A percentile compares a stretch with the other conserved stretches of the same genome.
phyloP scores from a whole-genome alignment of 2,113 vertebrate species.

The Dolichotis patagonum region DNA sequence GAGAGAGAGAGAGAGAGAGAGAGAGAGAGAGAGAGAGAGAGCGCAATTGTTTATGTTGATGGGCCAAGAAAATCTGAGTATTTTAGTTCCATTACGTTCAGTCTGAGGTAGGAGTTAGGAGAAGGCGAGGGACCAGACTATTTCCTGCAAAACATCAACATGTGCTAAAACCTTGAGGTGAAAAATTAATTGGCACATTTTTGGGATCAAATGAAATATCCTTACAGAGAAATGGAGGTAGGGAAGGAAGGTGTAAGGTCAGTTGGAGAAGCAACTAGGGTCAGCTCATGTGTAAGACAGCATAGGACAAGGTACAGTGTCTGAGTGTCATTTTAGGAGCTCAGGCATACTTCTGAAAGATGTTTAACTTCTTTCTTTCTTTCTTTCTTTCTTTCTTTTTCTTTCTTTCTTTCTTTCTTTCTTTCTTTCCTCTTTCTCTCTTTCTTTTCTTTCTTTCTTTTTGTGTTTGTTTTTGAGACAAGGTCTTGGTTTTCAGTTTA shows the following conservation, averaged over 20 bases:
- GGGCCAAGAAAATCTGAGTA: background rate
- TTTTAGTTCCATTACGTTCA: background rate
- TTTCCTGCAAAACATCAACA: background rate
- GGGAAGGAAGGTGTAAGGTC: background rate
- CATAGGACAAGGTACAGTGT: background rate
- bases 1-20: too few relatives aligned
- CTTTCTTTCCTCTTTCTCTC: background rate
- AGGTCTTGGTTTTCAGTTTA: background rate
- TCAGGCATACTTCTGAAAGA: background rate
- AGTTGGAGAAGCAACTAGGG: background rate
- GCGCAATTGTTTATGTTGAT: background rate
- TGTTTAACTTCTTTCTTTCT: background rate
- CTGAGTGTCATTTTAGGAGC: background rate
- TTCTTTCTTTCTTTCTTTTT: background rate
- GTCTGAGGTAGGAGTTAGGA: background rate
- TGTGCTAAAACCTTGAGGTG: background rate
- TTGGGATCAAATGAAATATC: background rate
- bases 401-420: background rate
- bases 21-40: too few relatives aligned
- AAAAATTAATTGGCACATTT: background rate
- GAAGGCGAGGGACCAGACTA: background rate
- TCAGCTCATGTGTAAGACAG: background rate
- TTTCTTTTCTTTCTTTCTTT: too few relatives aligned
- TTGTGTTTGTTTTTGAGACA: background rate
- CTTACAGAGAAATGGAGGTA: background rate